A percentile compares a stretch with the other conserved stretches of the same genome.
Evolutionary conservation across 1,140 invertebrate species (phyloP).

Genomic region (Melanaphis sacchari): DNA sequence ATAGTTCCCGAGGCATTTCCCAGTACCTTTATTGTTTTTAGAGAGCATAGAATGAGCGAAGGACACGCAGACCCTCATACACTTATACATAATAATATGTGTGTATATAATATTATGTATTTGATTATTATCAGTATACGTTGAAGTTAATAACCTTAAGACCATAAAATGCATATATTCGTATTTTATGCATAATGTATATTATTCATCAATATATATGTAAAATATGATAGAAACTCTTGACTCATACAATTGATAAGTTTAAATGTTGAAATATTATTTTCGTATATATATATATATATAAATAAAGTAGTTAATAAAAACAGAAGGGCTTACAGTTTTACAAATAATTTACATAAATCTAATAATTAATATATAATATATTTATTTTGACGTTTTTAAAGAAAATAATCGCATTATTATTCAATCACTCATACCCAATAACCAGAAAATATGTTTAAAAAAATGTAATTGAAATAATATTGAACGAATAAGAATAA

Average conservation of each 20-base stretch:
- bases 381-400: not conserved
- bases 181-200: not conserved
- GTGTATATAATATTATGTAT: not conserved
- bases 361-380: not conserved
- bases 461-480: not conserved
- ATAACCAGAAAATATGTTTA: not conserved
- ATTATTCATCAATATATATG: not conserved
- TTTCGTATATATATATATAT: not conserved
- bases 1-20: not conserved
- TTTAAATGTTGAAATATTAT: not conserved
- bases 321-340: not conserved
- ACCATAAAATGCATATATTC: not conserved
- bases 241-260: not conserved
- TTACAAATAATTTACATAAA: not conserved
- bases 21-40: constrained; percentile 12
- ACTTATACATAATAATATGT: not conserved
- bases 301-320: not conserved
- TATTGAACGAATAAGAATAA: not conserved
- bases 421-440: not conserved
- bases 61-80: not conserved
- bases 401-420: not conserved
- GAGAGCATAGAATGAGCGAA: not conserved
- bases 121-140: not conserved
- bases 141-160: not conserved
- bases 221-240: not conserved